Percentiles rank a stretch among this genome's conserved stretches.
These are phyloP conservation scores for Temnothorax rugatulus DNA, from an alignment of 2,888 invertebrate genomes.

Conservation along the genomic window DNA sequence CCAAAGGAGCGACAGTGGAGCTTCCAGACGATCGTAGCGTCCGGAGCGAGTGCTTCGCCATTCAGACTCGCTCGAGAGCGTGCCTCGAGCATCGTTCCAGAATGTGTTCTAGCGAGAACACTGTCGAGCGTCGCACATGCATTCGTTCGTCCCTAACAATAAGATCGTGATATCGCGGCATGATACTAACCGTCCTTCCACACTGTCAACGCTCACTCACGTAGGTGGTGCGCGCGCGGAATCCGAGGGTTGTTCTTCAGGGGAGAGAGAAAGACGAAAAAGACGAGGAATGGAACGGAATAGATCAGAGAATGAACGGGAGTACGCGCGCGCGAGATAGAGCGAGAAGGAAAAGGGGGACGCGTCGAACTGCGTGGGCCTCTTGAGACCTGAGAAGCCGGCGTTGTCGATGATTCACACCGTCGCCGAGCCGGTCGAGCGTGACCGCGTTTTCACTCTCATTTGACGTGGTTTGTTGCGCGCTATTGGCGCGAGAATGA, in stretches of 20 bases:
- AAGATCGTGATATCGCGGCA: background rate
- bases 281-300: background rate
- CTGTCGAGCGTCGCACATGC: background rate
- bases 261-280: background rate
- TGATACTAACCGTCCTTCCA: slow-evolving; percentile 36
- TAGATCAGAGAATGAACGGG: background rate
- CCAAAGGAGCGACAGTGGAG: background rate
- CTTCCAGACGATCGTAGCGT: background rate
- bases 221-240: slow-evolving; percentile 20
- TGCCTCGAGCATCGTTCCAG: background rate
- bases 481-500: background rate
- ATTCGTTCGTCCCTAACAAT: background rate
- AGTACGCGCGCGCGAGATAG: background rate
- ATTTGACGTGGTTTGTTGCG: slow-evolving; percentile 66
- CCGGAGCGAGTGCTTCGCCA: background rate
- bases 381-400: slow-evolving; percentile 67
- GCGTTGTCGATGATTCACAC: slow-evolving; percentile 79
- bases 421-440: slow-evolving; percentile 77
- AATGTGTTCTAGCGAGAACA: slow-evolving; percentile 7
- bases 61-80: background rate
- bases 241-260: slow-evolving; percentile 33
- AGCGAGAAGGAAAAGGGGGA: slow-evolving; percentile 38
- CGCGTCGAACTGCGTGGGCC: slow-evolving; percentile 70
- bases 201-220: slow-evolving; percentile 14
- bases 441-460: slow-evolving; percentile 77